Base-by-base conservation (phyloP, 2,113 vertebrate genomes). In the Oenanthe melanoleuca region DNA sequence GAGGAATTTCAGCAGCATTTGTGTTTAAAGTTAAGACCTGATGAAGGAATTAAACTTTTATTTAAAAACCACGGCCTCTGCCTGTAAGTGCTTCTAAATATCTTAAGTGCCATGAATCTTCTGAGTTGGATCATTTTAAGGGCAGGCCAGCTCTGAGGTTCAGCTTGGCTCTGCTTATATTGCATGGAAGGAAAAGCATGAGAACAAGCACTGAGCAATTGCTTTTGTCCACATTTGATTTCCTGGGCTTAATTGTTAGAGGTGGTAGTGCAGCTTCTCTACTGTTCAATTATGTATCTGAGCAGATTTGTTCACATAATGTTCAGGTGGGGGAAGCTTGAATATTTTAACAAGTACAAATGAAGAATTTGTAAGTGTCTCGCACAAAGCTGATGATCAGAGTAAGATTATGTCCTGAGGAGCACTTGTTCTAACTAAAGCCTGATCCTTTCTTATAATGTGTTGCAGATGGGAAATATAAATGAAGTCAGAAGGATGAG, bases 21-120 rank as follows among this genome's bases (percentile, higher is more conserved):
- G 65, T 97, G 95, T 95, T 94, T 88, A 79, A 97, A 96, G 42
- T 90, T 88, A 89, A 93, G 89, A 96, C 73, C 92, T 87, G 88
- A 90, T 96, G 94, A 96, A 97, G 96, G 93, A 96, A 97, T 97
- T 96, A 97, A 97, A 97, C 89, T 96, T 94, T 97, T 97, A 96
- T 97, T 97, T 96, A 95, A 97, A 97, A 96, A 83, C 5, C 12
- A 19, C 0, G 1, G 61, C 26, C 40, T 96, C 78, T 89, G 66
- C 65, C 50, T 94, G 7, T 78, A 57, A 94, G 22, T 94, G 57
- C 44, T 60, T 86, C 23, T 55, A 31, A 61, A 59, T 56, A 55
- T n/a, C 19, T 49, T 21, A 33, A 22, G 10, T 53, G 55, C n/a
- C 18, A 33, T 23, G 24, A 40, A 4, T 78, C 31, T 61, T 49